Evolutionary conservation across 30 jellyfish, hydroid and myxozoan genomes (phyloP), one percentile per base, ranked within the genome.

Genomic region (Catostylus mosaicus): DNA sequence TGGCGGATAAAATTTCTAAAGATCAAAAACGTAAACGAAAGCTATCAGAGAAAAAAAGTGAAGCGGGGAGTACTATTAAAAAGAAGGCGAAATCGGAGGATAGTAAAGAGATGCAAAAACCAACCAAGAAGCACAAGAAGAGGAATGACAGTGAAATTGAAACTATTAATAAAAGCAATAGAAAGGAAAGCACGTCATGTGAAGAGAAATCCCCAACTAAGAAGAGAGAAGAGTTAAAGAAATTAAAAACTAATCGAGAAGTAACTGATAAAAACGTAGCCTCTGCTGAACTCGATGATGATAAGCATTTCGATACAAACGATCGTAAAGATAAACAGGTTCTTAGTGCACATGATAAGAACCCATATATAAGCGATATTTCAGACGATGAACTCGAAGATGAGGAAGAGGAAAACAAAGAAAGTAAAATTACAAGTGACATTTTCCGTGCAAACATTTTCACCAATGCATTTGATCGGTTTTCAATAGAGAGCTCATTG

Each of bases 361-460:
- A 82, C 57, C 92, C 92, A 16, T 82, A 82, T 52, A 82, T 82
- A 20, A 82, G 92, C 59, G 92, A 82, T 24, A 82, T 82, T 22
- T 82, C 92, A 14, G 92, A 82, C 31, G 92, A 86, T 1, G 92
- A 82, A 30, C 71, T 20, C 29, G 82, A 62, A 4, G 89, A 63
- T 16, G 82, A 47, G 16, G 80, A 27, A 40, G 82, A 35, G 3
- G 45, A 47, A 19, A 32, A 26, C 26, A 26, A 34, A 19, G 45
- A 63, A 23, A 75, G 62, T 24, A 65, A 47, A 20, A 57, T 82
- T 27, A 82, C 92, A 23, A 68, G 75, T 57, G 92, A 82, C 61
- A 82, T 82, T 86, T 82, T 82, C 62, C 92, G 92, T 14, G 92
- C 83, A 18, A 82, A 82, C 57, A 82, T 82, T 3, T 82, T 82